Evolutionary conservation across 2,113 vertebrate species (phyloP).

Genomic region (Lanius ludovicianus): DNA sequence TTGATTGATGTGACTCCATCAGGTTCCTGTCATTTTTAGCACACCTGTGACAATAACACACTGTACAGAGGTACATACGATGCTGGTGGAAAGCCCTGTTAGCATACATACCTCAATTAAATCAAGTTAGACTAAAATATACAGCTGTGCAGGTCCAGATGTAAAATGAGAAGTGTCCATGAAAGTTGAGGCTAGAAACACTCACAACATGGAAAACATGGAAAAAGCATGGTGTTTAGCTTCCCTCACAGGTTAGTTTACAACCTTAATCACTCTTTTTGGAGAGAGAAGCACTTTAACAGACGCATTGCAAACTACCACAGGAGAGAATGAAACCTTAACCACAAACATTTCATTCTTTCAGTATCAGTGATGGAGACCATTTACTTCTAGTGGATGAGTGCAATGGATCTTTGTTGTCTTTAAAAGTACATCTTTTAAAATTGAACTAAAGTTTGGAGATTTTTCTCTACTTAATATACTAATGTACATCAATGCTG

Average conservation of each 20-base stretch:
- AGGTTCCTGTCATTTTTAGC: conserved; percentile 31
- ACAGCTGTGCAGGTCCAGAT: conserved; percentile 15
- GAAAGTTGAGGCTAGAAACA: neutral
- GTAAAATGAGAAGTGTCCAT: conserved; percentile 2
- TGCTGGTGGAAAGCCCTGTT: conserved; percentile 1
- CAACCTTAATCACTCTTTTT: neutral
- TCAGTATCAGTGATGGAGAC: neutral
- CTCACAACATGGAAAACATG: neutral
- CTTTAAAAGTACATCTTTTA: neutral
- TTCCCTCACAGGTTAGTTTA: neutral
- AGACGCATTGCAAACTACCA: neutral
- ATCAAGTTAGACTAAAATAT: conserved; percentile 23
- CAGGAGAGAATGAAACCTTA: neutral
- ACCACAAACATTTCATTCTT: neutral
- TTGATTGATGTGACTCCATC: conserved; percentile 51
- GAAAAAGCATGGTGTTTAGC: neutral
- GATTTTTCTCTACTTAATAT: neutral
- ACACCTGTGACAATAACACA: conserved; percentile 36
- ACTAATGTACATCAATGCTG: neutral
- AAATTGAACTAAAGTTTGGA: neutral
- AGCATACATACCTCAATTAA: conserved; percentile 17
- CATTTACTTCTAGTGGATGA: neutral
- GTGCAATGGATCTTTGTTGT: neutral
- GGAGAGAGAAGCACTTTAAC: neutral
- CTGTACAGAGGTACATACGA: neutral